Base-by-base conservation (phyloP, 1,140 invertebrate genomes). In the Drosophila elegans region DNA sequence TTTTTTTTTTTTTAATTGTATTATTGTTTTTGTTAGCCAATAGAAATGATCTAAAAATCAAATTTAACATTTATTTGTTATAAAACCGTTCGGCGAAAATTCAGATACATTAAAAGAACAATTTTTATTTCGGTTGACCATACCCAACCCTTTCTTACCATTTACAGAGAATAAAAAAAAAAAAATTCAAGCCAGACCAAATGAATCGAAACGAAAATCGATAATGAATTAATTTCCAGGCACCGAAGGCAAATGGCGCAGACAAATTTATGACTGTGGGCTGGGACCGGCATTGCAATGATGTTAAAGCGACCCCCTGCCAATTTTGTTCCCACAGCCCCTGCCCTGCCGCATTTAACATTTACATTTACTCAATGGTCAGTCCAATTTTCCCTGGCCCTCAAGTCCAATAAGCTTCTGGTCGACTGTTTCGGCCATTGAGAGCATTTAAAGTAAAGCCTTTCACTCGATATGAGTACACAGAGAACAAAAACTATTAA, bases 211-310 rank as follows among this genome's bases (percentile, higher is more conserved):
- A 82, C 39, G 80, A 84, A 84, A 84, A 84, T 84, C 81, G 81
- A 84, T 84, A 84, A 84, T 84, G 81, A 84, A 84, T 84, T 84
- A 68, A 84, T 84, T 80, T 79, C 45, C 46, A 80, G 59, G 72
- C 57, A 55, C 61, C 36, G 42, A 51, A 68, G 80, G 61, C 80
- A 84, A 84, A 80, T 84, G 72, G 72, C 61, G 53, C 81, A 66
- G 76, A 84, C 76, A 84, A 84, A 84, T 84, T 80, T 84, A 84
- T 84, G 81, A 80, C 76, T 73, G 61, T 83, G 48, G 79, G 53
- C 51, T 60, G 41, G 38, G 36, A 7, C 51, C 29, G 38, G 60
- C 46, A 41, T 41, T 51, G 39, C 60, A 54, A 56, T 54, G 67
- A 34, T 64, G 45, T 51, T 66, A 34, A 13, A 68, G 41, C 25